Percentiles rank a stretch among this genome's conserved stretches.
These are phyloP conservation scores for Morone saxatilis DNA, from an alignment of 2,113 vertebrate genomes.

Conservation along the genomic window DNA sequence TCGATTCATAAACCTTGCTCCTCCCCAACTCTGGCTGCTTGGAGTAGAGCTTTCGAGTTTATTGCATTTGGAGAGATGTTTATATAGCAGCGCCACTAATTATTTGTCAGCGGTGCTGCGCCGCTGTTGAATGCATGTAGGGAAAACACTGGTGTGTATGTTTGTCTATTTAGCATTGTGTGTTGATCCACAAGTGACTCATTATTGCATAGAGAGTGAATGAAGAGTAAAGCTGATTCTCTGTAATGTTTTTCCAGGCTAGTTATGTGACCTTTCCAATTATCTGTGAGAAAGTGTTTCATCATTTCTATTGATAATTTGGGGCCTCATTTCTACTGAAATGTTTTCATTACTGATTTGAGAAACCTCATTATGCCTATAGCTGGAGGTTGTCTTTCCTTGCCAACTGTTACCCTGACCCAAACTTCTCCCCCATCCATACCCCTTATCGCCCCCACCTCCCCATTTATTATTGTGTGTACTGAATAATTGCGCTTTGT, in stretches of 20 bases:
- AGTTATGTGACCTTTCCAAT: conserved; percentile 36
- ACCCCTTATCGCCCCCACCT: too few relatives aligned
- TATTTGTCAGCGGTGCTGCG: too few relatives aligned
- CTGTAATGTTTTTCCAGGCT: conserved; percentile 17
- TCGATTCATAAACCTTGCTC: too few relatives aligned
- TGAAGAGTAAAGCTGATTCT: neutral
- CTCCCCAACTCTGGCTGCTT: too few relatives aligned
- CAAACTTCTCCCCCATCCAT: conserved; percentile 6
- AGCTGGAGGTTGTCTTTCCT: conserved; percentile 30
- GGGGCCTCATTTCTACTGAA: conserved; percentile 24
- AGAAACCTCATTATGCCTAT: conserved; percentile 30
- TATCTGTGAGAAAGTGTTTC: conserved; percentile 16
- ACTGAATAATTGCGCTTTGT: conserved; percentile 58
- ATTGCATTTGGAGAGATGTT: too few relatives aligned
- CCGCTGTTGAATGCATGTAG: too few relatives aligned
- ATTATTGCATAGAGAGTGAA: conserved; percentile 27
- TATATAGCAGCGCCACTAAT: too few relatives aligned
- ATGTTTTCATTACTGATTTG: conserved; percentile 22
- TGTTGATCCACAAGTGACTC: neutral
- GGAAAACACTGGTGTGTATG: too few relatives aligned
- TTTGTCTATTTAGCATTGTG: neutral
- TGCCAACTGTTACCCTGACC: conserved; percentile 33
- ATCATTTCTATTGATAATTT: conserved; percentile 18
- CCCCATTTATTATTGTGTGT: conserved; percentile 17
- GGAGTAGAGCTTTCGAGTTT: too few relatives aligned